These are phyloP conservation scores for Pelodytes ibericus DNA, from an alignment of 2,797 vertebrate genomes.

Conservation along the genomic window DNA sequence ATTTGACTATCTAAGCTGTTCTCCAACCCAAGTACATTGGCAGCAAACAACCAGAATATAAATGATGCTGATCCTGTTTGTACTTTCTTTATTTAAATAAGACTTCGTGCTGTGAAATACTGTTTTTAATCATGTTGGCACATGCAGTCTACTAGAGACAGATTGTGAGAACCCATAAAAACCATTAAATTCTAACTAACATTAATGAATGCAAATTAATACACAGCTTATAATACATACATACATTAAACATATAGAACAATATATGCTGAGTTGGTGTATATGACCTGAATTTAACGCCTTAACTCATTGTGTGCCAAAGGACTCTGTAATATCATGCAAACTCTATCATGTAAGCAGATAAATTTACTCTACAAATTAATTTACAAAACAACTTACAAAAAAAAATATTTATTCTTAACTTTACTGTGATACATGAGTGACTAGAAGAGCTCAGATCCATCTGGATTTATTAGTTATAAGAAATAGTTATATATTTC, in stretches of 20 bases:
- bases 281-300: conserved; percentile 61
- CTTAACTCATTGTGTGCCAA: background rate
- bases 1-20: conserved; percentile 52
- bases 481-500: too few relatives aligned
- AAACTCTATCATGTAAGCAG: too few relatives aligned
- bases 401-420: too few relatives aligned
- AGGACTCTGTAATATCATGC: too few relatives aligned
- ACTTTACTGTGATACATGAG: too few relatives aligned
- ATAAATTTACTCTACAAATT: too few relatives aligned
- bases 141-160: conserved; percentile 50
- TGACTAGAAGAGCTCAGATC: too few relatives aligned
- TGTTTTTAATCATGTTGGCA: conserved; percentile 55
- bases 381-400: too few relatives aligned
- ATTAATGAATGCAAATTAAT: conserved; percentile 46
- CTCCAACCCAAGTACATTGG: conserved; percentile 49
- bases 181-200: conserved; percentile 45
- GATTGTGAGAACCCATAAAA: conserved; percentile 51
- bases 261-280: conserved; percentile 27
- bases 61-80: conserved; percentile 56
- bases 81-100: conserved; percentile 56
- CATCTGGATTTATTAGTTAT: too few relatives aligned
- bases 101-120: conserved; percentile 56
- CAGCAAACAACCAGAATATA: conserved; percentile 53
- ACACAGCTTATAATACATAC: conserved; percentile 31
- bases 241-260: conserved; percentile 12